Percentiles rank a stretch among this genome's conserved stretches.
Conservation (phyloP, 2,797 vertebrate genomes). For the Clamator glandarius region DNA sequence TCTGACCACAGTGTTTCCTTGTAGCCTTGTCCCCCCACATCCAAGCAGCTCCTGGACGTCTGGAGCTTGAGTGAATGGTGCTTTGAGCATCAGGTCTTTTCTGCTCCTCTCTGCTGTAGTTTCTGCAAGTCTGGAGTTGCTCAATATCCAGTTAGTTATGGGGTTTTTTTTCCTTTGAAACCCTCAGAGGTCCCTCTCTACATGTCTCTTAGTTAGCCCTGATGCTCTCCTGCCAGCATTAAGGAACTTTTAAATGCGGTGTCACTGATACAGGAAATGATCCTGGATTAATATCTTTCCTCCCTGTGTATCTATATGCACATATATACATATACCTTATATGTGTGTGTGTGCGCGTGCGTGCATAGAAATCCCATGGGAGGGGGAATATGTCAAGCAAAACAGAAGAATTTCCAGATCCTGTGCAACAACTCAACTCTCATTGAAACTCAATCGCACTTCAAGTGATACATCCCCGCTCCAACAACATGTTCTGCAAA, state of each 20-base stretch:
- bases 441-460: background rate
- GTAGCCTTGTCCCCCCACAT: background rate
- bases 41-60: background rate
- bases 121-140: background rate
- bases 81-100: background rate
- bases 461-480: fast-evolving
- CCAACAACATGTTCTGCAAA: background rate
- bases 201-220: fast-evolving
- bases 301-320: no score
- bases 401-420: background rate
- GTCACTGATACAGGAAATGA: background rate
- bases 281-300: background rate
- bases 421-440: background rate
- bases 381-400: background rate
- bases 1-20: background rate
- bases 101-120: background rate
- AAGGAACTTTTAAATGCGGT: fast-evolving
- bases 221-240: background rate
- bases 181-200: background rate
- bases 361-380: background rate
- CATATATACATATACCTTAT: background rate
- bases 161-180: background rate
- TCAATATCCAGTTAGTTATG: background rate
- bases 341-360: fast-evolving
- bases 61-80: background rate